Evolutionary conservation across 1,140 invertebrate species (phyloP), one percentile per base, ranked within the genome.

Genomic region (Eumaeus atala): DNA sequence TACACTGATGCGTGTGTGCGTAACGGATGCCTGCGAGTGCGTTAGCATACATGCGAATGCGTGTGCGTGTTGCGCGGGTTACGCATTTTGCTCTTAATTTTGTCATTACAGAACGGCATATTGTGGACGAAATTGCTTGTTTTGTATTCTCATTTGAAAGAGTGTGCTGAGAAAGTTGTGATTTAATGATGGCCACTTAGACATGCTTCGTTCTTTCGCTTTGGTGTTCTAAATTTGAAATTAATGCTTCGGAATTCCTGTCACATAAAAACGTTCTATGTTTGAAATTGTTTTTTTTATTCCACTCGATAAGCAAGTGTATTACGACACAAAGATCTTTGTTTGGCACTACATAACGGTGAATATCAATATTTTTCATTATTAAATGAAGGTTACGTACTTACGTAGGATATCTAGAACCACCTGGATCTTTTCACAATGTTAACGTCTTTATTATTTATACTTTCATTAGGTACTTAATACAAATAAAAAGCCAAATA

Each of bases 21-120:
- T 73, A 63, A 73, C 68, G 74, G 66, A 72, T 74, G 71, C 64
- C 67, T 67, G 60, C 67, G 68, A 70, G 74, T 77, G 76, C 72
- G 73, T 79, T 76, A 78, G 74, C 70, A 67, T 65, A 70, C 66
- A 74, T 67, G 74, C 64, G 76, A 77, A 74, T 44, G 56, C 62
- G 66, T 68, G 59, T 58, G 62, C 61, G 54, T 51, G 35, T 58
- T 59, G 49, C 47, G 61, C 66, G 59, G 57, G 71, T 74, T 76
- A 72, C 71, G 71, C 69, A 66, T 74, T 72, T 62, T 58, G 62
- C 72, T 72, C 70, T 77, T 77, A 74, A 81, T 81, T 79, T 77
- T 71, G 76, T 79, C 74, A 79, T 77, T 75, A 76, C 66, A 16
- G 21, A 44, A 50, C 57, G 44, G 60, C 66, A 61, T 51, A 54